phyloP scores from a whole-genome alignment of 2,113 vertebrate species.

The Hiodon tergisus region DNA sequence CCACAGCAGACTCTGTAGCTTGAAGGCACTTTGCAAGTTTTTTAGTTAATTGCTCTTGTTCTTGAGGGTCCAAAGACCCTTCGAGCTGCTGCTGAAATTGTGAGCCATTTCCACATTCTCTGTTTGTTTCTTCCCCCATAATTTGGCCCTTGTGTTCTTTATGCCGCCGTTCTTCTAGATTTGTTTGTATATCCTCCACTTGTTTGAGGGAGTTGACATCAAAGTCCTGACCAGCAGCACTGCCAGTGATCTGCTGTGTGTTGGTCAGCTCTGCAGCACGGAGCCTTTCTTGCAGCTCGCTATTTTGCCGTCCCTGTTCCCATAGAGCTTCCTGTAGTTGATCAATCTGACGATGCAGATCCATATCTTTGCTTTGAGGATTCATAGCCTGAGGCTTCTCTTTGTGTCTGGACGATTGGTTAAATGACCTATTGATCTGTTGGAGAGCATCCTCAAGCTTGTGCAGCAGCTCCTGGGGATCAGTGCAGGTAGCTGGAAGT shows the following conservation, averaged over 20 bases:
- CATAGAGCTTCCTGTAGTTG: slow-evolving; percentile 53
- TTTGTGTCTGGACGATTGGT: slow-evolving; percentile 1
- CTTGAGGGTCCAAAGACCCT: neutral
- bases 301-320: slow-evolving; percentile 46
- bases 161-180: slow-evolving; percentile 5
- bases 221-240: slow-evolving; percentile 18
- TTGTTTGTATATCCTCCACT: slow-evolving; percentile 15
- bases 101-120: neutral
- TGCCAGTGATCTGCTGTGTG: neutral
- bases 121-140: neutral
- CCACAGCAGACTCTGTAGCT: slow-evolving; percentile 48
- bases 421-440: slow-evolving; percentile 26
- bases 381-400: slow-evolving; percentile 5
- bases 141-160: slow-evolving; percentile 10
- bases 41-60: slow-evolving; percentile 24
- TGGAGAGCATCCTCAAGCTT: slow-evolving; percentile 45
- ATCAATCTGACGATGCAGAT: slow-evolving; percentile 34
- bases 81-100: neutral
- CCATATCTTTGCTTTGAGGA: slow-evolving; percentile 7
- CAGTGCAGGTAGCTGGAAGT: slow-evolving; percentile 1
- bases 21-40: slow-evolving; percentile 49
- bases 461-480: slow-evolving; percentile 38
- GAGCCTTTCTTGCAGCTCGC: slow-evolving; percentile 55
- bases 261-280: slow-evolving; percentile 35
- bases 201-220: neutral